These are phyloP conservation scores for Drosophila ogumai DNA, from an alignment of 1,140 invertebrate species.

Conservation along the genomic window DNA sequence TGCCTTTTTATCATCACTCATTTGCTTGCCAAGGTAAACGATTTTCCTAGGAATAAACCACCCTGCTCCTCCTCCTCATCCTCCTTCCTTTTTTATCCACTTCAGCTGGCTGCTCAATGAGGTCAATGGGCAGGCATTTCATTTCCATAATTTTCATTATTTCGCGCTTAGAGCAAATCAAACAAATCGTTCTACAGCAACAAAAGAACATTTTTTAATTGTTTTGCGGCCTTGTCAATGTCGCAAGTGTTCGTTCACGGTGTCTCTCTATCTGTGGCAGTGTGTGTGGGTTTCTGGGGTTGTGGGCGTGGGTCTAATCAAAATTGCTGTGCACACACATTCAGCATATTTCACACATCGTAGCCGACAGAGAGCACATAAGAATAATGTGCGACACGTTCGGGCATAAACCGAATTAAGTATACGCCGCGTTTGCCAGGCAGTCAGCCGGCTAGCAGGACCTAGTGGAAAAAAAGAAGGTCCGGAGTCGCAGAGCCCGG, in stretches of 20 bases:
- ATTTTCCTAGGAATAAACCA: neutral
- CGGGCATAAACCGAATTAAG: constrained; percentile 82
- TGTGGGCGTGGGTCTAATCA: constrained; percentile 56
- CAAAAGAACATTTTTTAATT: constrained; percentile 72
- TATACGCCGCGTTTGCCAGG: constrained; percentile 79
- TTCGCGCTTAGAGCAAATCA: constrained; percentile 76
- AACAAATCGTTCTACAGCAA: constrained; percentile 59
- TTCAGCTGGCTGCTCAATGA: constrained; percentile 69
- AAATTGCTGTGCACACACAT: constrained; percentile 75
- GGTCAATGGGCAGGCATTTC: constrained; percentile 75
- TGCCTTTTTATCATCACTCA: constrained; percentile 18
- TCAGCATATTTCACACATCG: constrained; percentile 80
- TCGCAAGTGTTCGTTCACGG: neutral
- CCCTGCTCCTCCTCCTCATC: neutral
- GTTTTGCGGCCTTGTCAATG: constrained; percentile 54
- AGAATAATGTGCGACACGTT: constrained; percentile 82
- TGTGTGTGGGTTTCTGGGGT: neutral
- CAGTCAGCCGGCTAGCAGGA: constrained; percentile 46
- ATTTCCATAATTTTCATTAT: constrained; percentile 76
- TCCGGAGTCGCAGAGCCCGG: neutral
- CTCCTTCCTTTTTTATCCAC: constrained; percentile 8
- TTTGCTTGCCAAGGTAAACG: constrained; percentile 22
- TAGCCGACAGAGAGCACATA: constrained; percentile 52
- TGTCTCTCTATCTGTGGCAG: neutral
- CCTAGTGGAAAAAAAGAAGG: constrained; percentile 20